A percentile compares a stretch with the other conserved stretches of the same genome.
These are phyloP conservation scores for Drosophila lacteicornis DNA, from an alignment of 1,140 invertebrate species.

Conservation along the genomic window DNA sequence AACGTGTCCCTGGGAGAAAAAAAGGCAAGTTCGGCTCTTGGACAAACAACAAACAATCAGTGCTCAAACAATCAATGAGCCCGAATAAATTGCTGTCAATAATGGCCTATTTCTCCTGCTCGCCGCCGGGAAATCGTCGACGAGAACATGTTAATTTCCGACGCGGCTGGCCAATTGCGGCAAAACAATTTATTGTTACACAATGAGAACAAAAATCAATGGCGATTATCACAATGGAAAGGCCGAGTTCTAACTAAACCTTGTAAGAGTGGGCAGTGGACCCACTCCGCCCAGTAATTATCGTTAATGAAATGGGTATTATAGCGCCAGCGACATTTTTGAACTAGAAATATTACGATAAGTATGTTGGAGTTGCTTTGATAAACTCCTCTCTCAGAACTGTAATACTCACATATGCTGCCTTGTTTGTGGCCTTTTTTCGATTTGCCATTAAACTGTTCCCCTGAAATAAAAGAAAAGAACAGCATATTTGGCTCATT, in stretches of 20 bases:
- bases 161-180: constrained; percentile 36
- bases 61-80: constrained; percentile 60
- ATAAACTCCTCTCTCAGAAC: neutral
- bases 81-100: constrained; percentile 71
- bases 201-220: constrained; percentile 57
- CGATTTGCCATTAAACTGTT: constrained; percentile 65
- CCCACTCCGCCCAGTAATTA: constrained; percentile 30
- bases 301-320: constrained; percentile 45
- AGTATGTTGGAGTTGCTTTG: no score
- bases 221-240: constrained; percentile 34
- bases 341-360: constrained; percentile 8
- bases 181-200: constrained; percentile 73
- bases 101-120: constrained; percentile 56
- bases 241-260: constrained; percentile 10
- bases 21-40: constrained; percentile 23
- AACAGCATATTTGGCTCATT: constrained; percentile 47
- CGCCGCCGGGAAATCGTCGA: constrained; percentile 24
- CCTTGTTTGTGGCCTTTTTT: constrained; percentile 33
- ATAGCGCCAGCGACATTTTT: constrained; percentile 17
- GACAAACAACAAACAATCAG: constrained; percentile 40
- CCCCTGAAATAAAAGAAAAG: constrained; percentile 24
- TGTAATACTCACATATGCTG: constrained; percentile 2
- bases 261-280: constrained; percentile 1
- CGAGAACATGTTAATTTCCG: constrained; percentile 75
- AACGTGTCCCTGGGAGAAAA: constrained; percentile 25